phyloP scores from a whole-genome alignment of 2,797 vertebrate species.

The Sebastes iracundus region DNA sequence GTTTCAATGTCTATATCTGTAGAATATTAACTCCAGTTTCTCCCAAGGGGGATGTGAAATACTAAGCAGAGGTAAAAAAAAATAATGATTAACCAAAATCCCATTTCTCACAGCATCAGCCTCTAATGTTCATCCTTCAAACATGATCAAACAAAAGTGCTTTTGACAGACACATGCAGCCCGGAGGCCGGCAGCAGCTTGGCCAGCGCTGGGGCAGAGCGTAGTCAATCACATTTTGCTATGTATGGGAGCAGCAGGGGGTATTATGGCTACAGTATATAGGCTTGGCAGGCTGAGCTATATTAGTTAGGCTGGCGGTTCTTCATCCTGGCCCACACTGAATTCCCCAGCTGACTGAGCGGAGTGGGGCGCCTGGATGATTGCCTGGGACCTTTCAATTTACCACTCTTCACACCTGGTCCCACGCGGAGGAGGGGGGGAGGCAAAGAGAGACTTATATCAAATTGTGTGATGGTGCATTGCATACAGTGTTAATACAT shows the following conservation, averaged over 20 bases:
- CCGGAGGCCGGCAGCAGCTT: background rate
- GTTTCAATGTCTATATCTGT: background rate
- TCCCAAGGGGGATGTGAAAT: too few species aligned
- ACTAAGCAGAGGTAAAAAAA: too few species aligned
- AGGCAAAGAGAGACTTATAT: background rate
- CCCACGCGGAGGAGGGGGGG: background rate
- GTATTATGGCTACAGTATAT: background rate
- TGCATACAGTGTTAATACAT: background rate
- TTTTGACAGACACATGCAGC: conserved; percentile 16
- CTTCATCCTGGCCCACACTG: conserved; percentile 56
- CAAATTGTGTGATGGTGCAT: background rate
- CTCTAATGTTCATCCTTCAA: background rate
- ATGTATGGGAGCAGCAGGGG: conserved; percentile 30
- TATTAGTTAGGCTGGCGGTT: conserved; percentile 52
- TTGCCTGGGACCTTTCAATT: conserved; percentile 77
- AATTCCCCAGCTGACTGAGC: conserved; percentile 62
- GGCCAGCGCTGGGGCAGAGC: background rate
- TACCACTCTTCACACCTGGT: conserved; percentile 60
- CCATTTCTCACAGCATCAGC: background rate
- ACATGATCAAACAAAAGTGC: conserved; percentile 4
- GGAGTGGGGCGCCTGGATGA: conserved; percentile 56
- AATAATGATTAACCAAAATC: background rate
- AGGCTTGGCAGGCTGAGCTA: conserved; percentile 31
- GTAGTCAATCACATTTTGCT: conserved; percentile 36
- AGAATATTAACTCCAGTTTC: background rate